Evolutionary conservation across 2,113 vertebrate genomes (phyloP).

Genomic region (Proterorhinus semilunaris): DNA sequence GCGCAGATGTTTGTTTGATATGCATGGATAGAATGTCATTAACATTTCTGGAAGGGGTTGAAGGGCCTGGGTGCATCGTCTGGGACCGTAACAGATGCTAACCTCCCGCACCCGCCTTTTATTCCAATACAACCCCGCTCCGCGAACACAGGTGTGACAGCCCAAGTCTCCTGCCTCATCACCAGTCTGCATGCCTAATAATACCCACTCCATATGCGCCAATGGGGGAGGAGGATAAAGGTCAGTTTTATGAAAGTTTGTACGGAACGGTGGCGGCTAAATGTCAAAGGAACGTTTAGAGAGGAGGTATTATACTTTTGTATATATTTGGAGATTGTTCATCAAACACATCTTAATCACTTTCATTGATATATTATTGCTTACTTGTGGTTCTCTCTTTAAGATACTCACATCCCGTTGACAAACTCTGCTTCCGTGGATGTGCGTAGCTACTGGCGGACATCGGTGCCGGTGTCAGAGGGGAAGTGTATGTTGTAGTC

Average conservation of each 20-base stretch:
- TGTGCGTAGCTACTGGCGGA: too few relatives aligned
- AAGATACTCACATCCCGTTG: too few relatives aligned
- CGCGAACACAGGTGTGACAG: constrained; percentile 62
- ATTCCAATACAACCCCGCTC: constrained; percentile 24
- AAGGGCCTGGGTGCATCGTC: constrained; percentile 52
- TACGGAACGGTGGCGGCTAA: background rate
- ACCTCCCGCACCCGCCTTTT: constrained; percentile 23
- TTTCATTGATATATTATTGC: too few relatives aligned
- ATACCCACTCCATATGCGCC: constrained; percentile 27
- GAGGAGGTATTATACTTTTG: too few relatives aligned
- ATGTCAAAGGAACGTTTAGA: too few relatives aligned
- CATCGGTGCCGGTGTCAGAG: too few relatives aligned
- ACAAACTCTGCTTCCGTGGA: too few relatives aligned
- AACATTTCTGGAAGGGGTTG: constrained; percentile 68
- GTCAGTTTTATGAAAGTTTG: background rate
- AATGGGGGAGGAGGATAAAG: constrained; percentile 5
- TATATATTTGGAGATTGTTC: too few relatives aligned
- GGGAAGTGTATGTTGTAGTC: too few relatives aligned
- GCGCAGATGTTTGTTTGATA: constrained; percentile 66
- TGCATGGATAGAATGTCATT: constrained; percentile 61
- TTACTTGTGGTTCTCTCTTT: too few relatives aligned
- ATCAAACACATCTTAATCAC: too few relatives aligned
- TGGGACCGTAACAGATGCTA: constrained; percentile 73
- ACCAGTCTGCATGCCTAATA: constrained; percentile 48
- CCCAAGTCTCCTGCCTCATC: constrained; percentile 20